Conservation (phyloP, 2,113 vertebrate species). For the Stigmatopora nigra region DNA sequence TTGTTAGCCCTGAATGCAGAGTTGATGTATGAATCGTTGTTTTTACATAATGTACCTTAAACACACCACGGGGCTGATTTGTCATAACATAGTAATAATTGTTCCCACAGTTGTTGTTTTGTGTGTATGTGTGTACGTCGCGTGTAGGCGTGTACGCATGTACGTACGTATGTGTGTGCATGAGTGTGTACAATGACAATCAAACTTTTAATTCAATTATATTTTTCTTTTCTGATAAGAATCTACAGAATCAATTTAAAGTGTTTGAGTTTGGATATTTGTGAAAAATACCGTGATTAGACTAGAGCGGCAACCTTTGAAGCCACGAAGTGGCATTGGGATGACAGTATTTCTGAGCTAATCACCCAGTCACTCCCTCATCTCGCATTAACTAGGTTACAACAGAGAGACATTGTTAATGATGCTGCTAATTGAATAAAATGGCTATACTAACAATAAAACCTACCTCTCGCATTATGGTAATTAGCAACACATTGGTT, state of each 20-base stretch:
- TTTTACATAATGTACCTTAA: too few species aligned
- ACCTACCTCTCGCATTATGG: slow-evolving; percentile 95
- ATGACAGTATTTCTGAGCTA: slow-evolving; percentile 84
- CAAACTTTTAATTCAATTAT: background rate
- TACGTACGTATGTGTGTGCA: slow-evolving; percentile 8
- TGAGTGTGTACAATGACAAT: background rate
- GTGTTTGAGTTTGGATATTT: too few species aligned
- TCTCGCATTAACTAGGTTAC: slow-evolving; percentile 63
- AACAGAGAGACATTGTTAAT: slow-evolving; percentile 77
- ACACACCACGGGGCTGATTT: too few species aligned
- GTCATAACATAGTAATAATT: background rate
- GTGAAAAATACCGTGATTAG: too few species aligned
- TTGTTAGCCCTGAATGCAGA: too few species aligned
- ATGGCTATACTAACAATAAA: slow-evolving; percentile 98
- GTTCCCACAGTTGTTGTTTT: too few species aligned
- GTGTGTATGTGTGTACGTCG: background rate
- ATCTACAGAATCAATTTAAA: too few species aligned
- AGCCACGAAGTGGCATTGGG: slow-evolving; percentile 21
- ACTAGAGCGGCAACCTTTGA: too few species aligned
- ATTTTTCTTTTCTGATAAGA: background rate
- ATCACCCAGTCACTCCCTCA: slow-evolving; percentile 63
- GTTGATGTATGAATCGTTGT: too few species aligned
- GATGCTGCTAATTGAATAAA: slow-evolving; percentile 99
- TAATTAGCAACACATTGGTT: slow-evolving; percentile 98
- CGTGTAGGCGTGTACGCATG: background rate